Percentiles rank a stretch among this genome's conserved stretches.
Evolutionary conservation across 2,113 vertebrate genomes (phyloP).

Genomic region (Embiotoca jacksoni): DNA sequence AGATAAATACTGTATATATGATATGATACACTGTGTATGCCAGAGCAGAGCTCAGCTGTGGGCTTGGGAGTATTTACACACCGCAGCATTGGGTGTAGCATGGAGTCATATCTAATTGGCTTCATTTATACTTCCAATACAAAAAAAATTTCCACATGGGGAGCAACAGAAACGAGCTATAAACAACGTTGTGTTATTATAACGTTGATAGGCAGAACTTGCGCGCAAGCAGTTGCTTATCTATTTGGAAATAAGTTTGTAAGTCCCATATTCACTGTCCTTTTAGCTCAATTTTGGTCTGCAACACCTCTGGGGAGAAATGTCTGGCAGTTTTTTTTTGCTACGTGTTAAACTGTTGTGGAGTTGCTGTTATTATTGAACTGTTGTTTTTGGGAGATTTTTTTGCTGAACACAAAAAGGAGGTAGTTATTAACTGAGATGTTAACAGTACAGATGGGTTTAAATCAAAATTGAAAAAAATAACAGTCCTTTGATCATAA

Average conservation of each 20-base stretch:
- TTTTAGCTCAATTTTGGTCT: too few relatives aligned
- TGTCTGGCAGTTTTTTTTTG: too few relatives aligned
- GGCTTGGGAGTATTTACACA: neutral
- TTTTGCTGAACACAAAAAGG: too few relatives aligned
- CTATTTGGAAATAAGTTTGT: neutral
- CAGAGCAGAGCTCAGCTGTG: neutral
- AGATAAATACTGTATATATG: constrained; percentile 17
- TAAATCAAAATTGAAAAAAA: too few relatives aligned
- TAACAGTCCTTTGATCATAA: too few relatives aligned
- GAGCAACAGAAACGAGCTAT: neutral
- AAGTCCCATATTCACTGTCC: neutral
- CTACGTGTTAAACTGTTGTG: neutral
- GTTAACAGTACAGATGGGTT: too few relatives aligned
- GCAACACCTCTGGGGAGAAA: too few relatives aligned
- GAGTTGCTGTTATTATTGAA: neutral
- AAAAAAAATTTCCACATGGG: neutral
- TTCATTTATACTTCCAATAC: constrained; percentile 1
- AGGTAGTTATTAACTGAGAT: too few relatives aligned
- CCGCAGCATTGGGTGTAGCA: neutral
- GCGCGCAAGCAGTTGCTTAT: neutral
- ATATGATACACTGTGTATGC: constrained; percentile 3
- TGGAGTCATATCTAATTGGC: neutral
- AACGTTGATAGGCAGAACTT: neutral
- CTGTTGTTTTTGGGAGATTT: too few relatives aligned
- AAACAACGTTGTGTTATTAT: neutral